Conservation (phyloP, 37 sponge, comb jelly and placozoan genomes). For the Lycopodina hypogea region DNA sequence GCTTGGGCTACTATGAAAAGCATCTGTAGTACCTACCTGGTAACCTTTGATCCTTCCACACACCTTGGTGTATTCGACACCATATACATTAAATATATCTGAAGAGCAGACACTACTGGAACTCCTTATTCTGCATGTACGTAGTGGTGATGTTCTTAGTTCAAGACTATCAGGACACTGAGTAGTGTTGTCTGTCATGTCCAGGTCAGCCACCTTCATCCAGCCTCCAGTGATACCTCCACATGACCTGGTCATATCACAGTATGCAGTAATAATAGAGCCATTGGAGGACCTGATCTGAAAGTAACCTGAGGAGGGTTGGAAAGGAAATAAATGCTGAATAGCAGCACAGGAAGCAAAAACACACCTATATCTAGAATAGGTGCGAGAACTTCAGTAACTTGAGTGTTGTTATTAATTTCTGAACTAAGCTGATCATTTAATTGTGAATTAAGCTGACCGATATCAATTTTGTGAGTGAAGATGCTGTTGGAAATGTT, state of each 20-base stretch:
- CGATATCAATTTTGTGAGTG: no score
- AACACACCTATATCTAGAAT: no score
- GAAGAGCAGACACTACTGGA: constrained; percentile 6
- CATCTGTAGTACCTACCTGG: constrained; percentile 23
- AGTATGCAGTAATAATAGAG: not conserved
- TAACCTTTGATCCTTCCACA: constrained; percentile 41
- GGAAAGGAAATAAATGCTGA: not conserved
- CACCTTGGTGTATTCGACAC: constrained; percentile 16
- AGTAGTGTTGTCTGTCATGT: not conserved
- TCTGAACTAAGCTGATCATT: no score
- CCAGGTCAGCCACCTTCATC: not conserved
- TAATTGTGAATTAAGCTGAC: no score
- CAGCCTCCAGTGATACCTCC: not conserved
- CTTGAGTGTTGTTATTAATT: no score
- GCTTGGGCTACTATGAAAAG: not conserved
- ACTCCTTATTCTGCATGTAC: not conserved
- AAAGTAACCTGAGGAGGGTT: not conserved
- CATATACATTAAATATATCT: not conserved
- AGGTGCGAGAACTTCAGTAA: no score
- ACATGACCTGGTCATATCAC: not conserved
- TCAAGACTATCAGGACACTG: not conserved
- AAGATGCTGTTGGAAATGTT: no score
- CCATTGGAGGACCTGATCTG: not conserved
- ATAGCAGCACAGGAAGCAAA: no score
- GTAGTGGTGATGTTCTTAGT: not conserved